Evolutionary conservation across 2,888 invertebrate species (phyloP).

Genomic region (Laothoe populi): DNA sequence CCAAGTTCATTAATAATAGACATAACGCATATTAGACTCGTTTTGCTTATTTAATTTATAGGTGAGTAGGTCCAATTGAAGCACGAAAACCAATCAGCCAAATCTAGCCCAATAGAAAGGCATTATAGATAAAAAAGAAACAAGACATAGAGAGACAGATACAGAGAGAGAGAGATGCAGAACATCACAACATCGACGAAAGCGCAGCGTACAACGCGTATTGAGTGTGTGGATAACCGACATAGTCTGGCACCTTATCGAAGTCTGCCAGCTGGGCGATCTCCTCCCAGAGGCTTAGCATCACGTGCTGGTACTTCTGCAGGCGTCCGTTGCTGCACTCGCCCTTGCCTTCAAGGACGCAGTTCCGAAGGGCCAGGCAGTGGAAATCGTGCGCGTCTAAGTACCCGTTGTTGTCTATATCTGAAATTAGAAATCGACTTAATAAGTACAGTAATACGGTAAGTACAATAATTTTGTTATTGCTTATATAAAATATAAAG

Average conservation of each 20-base stretch:
- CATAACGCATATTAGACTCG: neutral
- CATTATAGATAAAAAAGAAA: constrained; percentile 4
- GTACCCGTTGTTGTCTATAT: constrained; percentile 94
- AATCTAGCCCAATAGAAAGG: neutral
- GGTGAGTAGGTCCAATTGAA: neutral
- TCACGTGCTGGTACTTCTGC: constrained; percentile 92
- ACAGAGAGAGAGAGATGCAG: neutral
- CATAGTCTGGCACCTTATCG: constrained; percentile 90
- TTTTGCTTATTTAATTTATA: neutral
- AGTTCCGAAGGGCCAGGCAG: constrained; percentile 92
- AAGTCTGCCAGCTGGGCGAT: constrained; percentile 94
- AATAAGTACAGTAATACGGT: neutral
- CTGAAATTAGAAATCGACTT: constrained; percentile 69
- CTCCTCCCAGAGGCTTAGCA: constrained; percentile 94
- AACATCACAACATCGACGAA: constrained; percentile 40
- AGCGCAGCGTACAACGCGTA: constrained; percentile 57
- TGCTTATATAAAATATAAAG: no score
- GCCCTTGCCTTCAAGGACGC: constrained; percentile 92
- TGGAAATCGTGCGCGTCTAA: constrained; percentile 93
- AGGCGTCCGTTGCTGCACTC: constrained; percentile 89
- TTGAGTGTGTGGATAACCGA: constrained; percentile 71
- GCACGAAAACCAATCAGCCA: constrained; percentile 7
- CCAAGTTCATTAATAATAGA: no score
- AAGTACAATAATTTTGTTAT: no score
- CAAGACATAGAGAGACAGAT: neutral